Percentiles rank a stretch among this genome's conserved stretches.
These are phyloP conservation scores for Drosophila infuscata DNA, from an alignment of 2,888 invertebrate genomes.

Conservation along the genomic window DNA sequence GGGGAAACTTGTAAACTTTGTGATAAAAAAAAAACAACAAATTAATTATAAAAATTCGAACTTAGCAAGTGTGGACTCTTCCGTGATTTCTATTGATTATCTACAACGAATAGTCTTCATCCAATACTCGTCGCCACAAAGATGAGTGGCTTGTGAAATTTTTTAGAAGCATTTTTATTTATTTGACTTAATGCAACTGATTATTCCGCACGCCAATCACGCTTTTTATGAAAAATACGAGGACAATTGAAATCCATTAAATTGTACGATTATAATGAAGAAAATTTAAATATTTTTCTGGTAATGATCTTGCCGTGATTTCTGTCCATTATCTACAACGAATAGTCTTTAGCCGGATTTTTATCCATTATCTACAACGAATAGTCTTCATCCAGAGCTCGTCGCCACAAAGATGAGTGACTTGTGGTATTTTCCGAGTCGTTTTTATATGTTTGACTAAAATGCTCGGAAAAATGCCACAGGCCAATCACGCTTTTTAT, in stretches of 20 bases:
- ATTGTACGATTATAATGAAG: neutral
- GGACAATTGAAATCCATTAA: neutral
- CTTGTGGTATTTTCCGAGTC: too few species aligned
- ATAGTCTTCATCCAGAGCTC: too few species aligned
- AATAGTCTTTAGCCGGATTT: too few species aligned
- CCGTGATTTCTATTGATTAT: neutral
- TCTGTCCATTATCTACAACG: too few species aligned
- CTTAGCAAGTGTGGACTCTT: neutral
- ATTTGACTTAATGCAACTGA: neutral
- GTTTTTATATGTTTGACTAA: too few species aligned
- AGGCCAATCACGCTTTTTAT: too few species aligned
- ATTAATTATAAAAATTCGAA: neutral
- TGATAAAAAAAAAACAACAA: neutral
- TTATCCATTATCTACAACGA: too few species aligned
- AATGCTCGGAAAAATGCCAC: too few species aligned
- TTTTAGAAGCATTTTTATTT: neutral
- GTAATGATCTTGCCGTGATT: too few species aligned
- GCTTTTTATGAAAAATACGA: neutral
- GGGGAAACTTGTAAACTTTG: neutral
- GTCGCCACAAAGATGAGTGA: too few species aligned
- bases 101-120: neutral
- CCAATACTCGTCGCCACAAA: neutral
- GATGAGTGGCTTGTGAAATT: rapidly evolving
- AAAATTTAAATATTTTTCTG: neutral
- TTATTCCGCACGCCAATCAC: neutral